Conservation (phyloP, 1,140 invertebrate genomes). For the Leptinotarsa texana region DNA sequence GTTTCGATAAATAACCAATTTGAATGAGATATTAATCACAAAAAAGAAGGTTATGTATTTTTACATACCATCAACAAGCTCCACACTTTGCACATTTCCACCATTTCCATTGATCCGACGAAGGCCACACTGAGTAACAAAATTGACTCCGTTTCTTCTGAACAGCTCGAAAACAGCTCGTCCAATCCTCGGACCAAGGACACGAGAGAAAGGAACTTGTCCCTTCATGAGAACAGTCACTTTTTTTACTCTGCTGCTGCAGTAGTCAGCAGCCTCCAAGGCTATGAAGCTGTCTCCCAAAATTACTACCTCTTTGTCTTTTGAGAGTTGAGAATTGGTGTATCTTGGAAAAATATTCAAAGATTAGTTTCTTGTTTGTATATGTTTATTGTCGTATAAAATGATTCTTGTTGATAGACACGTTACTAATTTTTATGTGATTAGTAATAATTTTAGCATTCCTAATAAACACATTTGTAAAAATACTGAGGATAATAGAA, state of each 20-base stretch:
- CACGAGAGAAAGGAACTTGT: slow-evolving; percentile 69
- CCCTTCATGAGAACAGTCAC: slow-evolving; percentile 80
- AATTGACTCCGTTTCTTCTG: slow-evolving; percentile 72
- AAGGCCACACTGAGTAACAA: slow-evolving; percentile 62
- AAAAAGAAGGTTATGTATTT: not conserved
- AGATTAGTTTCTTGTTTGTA: not conserved
- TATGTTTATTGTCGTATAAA: not conserved
- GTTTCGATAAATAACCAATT: no score
- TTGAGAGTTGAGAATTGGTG: slow-evolving; percentile 51
- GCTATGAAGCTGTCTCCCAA: slow-evolving; percentile 81
- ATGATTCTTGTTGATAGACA: not conserved
- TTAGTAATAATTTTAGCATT: not conserved
- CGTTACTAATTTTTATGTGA: no score
- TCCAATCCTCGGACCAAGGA: slow-evolving; percentile 77
- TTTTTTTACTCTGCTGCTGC: slow-evolving; percentile 71
- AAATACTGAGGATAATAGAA: no score
- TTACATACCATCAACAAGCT: slow-evolving; percentile 65
- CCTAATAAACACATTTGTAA: no score
- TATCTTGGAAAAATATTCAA: not conserved
- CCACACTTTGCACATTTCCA: slow-evolving; percentile 63
- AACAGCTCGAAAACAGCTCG: slow-evolving; percentile 65
- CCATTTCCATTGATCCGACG: slow-evolving; percentile 58
- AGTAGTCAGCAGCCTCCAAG: slow-evolving; percentile 81
- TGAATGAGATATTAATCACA: no score
- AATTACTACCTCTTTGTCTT: slow-evolving; percentile 72